Percentiles rank a stretch among this genome's conserved stretches.
Evolutionary conservation across 2,113 vertebrate genomes (phyloP).

Genomic region (Apteryx owenii): DNA sequence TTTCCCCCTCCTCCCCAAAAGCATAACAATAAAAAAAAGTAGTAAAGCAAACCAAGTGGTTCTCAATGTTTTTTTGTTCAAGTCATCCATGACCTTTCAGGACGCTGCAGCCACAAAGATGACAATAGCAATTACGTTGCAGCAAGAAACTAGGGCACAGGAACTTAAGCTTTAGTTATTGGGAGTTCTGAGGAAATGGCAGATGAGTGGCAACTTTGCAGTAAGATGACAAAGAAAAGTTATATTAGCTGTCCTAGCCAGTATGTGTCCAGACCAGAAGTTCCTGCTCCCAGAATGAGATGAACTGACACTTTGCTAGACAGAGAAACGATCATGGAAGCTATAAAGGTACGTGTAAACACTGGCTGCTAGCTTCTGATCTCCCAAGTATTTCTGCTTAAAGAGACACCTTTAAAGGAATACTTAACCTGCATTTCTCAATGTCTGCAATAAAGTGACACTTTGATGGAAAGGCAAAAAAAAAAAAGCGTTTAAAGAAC

Average conservation of each 20-base stretch:
- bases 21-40: not conserved
- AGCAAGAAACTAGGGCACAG: not conserved
- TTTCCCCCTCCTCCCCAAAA: not conserved
- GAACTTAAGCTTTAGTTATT: not conserved
- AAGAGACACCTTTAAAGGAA: not conserved
- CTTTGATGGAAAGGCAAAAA: not conserved
- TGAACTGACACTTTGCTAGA: not conserved
- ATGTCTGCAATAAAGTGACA: not conserved
- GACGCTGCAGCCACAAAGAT: not conserved
- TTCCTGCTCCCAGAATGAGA: not conserved
- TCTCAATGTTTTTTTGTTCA: not conserved
- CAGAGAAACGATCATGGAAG: not conserved
- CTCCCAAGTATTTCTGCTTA: not conserved
- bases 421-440: not conserved
- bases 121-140: not conserved
- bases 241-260: not conserved
- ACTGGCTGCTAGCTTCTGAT: not conserved
- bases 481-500: not conserved
- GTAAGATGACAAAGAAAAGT: not conserved
- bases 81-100: not conserved
- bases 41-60: not conserved
- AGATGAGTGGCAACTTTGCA: not conserved
- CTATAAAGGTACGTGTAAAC: not conserved
- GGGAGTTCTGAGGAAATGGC: not conserved
- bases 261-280: not conserved